Evolutionary conservation across 2,888 invertebrate genomes (phyloP), one percentile per base, ranked within the genome.

Genomic region (Stomorhina lunata): DNA sequence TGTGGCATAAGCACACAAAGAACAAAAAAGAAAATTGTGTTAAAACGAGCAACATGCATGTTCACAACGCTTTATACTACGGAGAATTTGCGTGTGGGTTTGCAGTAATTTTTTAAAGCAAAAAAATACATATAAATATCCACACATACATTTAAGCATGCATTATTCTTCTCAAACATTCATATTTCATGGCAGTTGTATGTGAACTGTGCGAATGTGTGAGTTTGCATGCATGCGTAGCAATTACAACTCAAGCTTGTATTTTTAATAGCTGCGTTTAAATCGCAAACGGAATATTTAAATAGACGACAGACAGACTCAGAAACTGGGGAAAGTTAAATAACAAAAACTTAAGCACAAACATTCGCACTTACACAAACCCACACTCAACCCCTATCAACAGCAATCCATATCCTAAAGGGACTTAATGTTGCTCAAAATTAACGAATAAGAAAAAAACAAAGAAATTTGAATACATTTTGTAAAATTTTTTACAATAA

Each of bases 251-350:
- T 68, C 50, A 68, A 66, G 68, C 50, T 77, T 68, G 68, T 77
- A 77, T 69, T 68, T 77, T 77, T 66, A 72, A 79, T 72, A 50
- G 48, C 15, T 40, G 72, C 59, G 65, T 72, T 72, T 72, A 59
- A 59, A 59, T 50, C 65, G 55, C 59, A 72, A 66, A 72, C 59
- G 25, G 72, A 79, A 79, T 79, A 55, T 72, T 66, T 63, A 72
- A 79, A 50, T 6, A 79, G 66, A 17, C 50, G 32, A 79, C 50
- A 65, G 50, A 68, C 57, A 66, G 40, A 59, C 25, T 29, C n/a
- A n/a, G n/a, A n/a, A n/a, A n/a, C n/a, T n/a, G n/a, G n/a, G n/a
- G n/a, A n/a, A n/a, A n/a, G n/a, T n/a, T n/a, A n/a, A n/a, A 15
- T 25, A 15, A 37, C 34, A 53, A 37, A 40, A 55, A 75, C 57